Conservation (phyloP, 2,113 vertebrate species). For the Cyphomyrus discorhynchus region DNA sequence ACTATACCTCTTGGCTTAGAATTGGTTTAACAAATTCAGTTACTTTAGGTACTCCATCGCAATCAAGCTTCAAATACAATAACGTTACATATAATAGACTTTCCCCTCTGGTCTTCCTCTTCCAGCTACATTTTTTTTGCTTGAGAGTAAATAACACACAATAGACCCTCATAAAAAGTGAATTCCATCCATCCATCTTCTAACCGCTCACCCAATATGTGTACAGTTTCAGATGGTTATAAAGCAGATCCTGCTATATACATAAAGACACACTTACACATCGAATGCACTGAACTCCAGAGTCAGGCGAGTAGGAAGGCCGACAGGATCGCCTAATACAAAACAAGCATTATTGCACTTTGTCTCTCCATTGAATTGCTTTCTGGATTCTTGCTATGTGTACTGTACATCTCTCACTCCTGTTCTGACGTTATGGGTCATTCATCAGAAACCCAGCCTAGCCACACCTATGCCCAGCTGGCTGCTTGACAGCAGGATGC, state of each 20-base stretch:
- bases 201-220: background rate
- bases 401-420: background rate
- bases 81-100: background rate
- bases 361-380: background rate
- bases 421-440: background rate
- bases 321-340: slow-evolving; percentile 77
- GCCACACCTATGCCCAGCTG: background rate
- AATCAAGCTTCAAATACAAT: background rate
- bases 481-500: too few relatives aligned
- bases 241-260: background rate
- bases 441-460: background rate
- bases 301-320: slow-evolving; percentile 85
- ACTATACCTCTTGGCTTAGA: background rate
- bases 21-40: background rate
- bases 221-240: background rate
- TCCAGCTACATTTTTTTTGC: background rate
- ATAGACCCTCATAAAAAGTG: background rate
- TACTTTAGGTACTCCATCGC: background rate
- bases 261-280: slow-evolving; percentile 66
- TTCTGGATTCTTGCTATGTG: background rate
- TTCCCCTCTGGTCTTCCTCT: background rate
- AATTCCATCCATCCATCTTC: background rate
- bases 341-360: slow-evolving; percentile 17
- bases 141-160: background rate
- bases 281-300: slow-evolving; percentile 97